Conservation (phyloP, 23 tunicate genomes). For the Trididemnum clinides region DNA sequence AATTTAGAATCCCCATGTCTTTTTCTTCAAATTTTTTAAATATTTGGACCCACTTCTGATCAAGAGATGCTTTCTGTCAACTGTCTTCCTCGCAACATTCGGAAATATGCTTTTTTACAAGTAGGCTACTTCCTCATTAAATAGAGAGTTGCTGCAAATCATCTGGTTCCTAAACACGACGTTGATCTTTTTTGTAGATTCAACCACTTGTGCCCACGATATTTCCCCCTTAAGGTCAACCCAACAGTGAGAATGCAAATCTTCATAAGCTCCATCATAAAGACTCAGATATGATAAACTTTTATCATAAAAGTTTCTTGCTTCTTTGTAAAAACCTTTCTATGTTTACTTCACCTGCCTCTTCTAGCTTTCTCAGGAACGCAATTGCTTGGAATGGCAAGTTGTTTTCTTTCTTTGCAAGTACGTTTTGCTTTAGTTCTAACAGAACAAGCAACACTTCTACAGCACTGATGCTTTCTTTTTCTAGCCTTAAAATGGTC, state of each 20-base stretch:
- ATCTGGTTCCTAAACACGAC: conserved; percentile 55
- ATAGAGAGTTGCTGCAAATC: conserved; percentile 62
- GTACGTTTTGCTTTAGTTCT: conserved; percentile 63
- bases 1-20: conserved; percentile 47
- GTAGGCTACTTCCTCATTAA: conserved; percentile 52
- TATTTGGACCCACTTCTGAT: no score
- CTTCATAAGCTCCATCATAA: conserved; percentile 55
- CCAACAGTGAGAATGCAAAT: conserved; percentile 57
- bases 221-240: conserved; percentile 48
- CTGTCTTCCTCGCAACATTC: no score
- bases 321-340: conserved; percentile 29
- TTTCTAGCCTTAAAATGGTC: conserved; percentile 50
- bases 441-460: conserved; percentile 53
- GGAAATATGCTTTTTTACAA: conserved; percentile 53
- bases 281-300: conserved; percentile 63
- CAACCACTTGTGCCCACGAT: conserved; percentile 56
- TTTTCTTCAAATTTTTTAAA: conserved; percentile 49
- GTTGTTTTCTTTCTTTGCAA: conserved; percentile 60
- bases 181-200: conserved; percentile 49
- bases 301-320: conserved; percentile 42
- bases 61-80: conserved; percentile 60
- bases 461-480: conserved; percentile 44
- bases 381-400: conserved; percentile 50
- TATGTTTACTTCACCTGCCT: conserved; percentile 36
- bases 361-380: conserved; percentile 60